Conservation (phyloP, 2,888 invertebrate genomes). For the Napeogenes inachia region DNA sequence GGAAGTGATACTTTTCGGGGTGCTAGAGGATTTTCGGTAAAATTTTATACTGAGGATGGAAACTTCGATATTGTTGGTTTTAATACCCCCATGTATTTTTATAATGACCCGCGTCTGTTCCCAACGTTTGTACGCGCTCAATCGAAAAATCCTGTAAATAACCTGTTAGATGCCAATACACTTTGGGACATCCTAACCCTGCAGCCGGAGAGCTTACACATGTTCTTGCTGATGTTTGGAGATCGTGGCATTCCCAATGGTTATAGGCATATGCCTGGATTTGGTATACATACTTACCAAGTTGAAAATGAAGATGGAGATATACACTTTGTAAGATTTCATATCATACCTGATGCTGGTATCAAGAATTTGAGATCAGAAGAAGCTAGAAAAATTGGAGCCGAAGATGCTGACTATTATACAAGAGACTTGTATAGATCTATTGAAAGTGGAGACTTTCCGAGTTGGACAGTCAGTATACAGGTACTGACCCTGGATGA, state of each 20-base stretch:
- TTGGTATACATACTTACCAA: constrained; percentile 93
- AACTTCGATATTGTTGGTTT: constrained; percentile 94
- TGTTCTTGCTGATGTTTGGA: constrained; percentile 87
- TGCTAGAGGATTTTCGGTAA: constrained; percentile 92
- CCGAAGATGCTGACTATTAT: constrained; percentile 89
- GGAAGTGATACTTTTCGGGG: constrained; percentile 91
- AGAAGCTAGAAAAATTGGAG: constrained; percentile 80
- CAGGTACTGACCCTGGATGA: constrained; percentile 90
- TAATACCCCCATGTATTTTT: constrained; percentile 92
- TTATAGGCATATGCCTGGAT: constrained; percentile 93
- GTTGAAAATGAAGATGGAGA: constrained; percentile 84
- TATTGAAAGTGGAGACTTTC: constrained; percentile 83
- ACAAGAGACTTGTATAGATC: constrained; percentile 91
- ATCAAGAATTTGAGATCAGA: constrained; percentile 84
- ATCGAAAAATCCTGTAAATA: constrained; percentile 92
- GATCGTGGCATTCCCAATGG: constrained; percentile 95
- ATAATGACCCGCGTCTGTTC: constrained; percentile 91
- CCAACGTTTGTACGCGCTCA: constrained; percentile 94
- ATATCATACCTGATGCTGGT: constrained; percentile 91
- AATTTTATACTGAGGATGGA: constrained; percentile 93
- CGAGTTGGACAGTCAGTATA: constrained; percentile 86
- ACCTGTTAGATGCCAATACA: constrained; percentile 91
- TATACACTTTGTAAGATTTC: constrained; percentile 89
- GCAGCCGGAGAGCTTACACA: constrained; percentile 89
- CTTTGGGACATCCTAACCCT: constrained; percentile 94